Percentiles rank a stretch among this genome's conserved stretches.
These are phyloP conservation scores for Mesocricetus auratus DNA, from an alignment of 2,113 vertebrate species.

Conservation along the genomic window DNA sequence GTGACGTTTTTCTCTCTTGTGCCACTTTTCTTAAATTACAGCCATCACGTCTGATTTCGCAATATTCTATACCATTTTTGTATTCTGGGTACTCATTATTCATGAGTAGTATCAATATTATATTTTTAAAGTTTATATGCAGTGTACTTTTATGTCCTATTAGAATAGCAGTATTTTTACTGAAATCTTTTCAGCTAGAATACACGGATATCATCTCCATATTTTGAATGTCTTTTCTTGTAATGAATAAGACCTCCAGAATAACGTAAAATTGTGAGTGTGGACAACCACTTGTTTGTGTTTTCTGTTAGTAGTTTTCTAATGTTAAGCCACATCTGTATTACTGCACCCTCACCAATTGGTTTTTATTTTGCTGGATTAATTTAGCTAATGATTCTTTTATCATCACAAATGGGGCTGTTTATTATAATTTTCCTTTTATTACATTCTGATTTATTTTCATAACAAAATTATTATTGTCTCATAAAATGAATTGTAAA, in stretches of 20 bases:
- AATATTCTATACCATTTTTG: neutral
- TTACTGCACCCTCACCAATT: neutral
- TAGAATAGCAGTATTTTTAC: neutral
- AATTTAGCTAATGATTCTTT: slow-evolving; percentile 59
- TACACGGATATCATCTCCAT: neutral
- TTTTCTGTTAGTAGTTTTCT: slow-evolving; percentile 53
- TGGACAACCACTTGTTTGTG: neutral
- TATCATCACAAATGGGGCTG: slow-evolving; percentile 36
- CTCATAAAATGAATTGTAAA: slow-evolving; percentile 60
- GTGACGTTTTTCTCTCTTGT: no score
- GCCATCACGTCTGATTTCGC: neutral
- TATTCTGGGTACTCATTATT: neutral
- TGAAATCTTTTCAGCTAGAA: neutral
- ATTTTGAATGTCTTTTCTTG: slow-evolving; percentile 13
- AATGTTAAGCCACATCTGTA: neutral
- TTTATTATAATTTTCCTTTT: slow-evolving; percentile 66
- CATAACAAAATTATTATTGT: slow-evolving; percentile 51
- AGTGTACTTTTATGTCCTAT: neutral
- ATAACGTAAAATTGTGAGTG: neutral
- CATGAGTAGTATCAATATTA: neutral
- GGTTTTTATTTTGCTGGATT: slow-evolving; percentile 33
- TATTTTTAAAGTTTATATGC: neutral
- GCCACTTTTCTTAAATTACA: no score
- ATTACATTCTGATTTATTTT: slow-evolving; percentile 48
- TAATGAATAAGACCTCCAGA: neutral